These are phyloP conservation scores for Dendrocopos noguchii DNA, from an alignment of 2,113 vertebrate genomes.

Conservation along the genomic window DNA sequence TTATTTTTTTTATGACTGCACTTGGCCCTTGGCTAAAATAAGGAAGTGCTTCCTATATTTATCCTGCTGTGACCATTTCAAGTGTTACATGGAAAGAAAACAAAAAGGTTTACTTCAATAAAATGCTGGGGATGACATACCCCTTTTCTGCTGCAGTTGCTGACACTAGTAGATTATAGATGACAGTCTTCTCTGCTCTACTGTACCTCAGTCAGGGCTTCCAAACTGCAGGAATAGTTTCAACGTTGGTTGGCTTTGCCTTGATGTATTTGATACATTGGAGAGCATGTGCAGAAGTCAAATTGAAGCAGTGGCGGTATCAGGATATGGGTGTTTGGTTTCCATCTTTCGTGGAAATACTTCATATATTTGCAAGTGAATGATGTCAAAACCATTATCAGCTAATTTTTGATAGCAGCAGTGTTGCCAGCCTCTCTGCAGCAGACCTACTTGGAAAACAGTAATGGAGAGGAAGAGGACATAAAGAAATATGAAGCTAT, in stretches of 20 bases:
- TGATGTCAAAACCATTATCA: background rate
- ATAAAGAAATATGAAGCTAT: background rate
- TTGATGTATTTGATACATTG: rapidly evolving
- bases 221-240: background rate
- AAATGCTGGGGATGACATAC: background rate
- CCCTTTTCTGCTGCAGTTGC: background rate
- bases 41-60: background rate
- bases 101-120: background rate
- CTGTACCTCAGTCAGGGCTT: background rate
- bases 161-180: background rate
- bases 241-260: background rate
- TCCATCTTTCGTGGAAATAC: background rate
- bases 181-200: background rate
- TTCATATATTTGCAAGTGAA: background rate
- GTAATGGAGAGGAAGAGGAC: background rate
- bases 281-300: background rate
- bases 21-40: background rate
- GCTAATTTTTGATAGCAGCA: background rate
- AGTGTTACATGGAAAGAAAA: background rate
- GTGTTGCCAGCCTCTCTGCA: background rate
- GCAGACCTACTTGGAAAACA: background rate
- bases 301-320: rapidly evolving
- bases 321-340: background rate
- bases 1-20: slow-evolving; percentile 16
- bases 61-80: background rate